Percentiles rank a stretch among this genome's conserved stretches.
phyloP scores from a whole-genome alignment of 2,113 vertebrate genomes.

The Trematocara stigmaticum region DNA sequence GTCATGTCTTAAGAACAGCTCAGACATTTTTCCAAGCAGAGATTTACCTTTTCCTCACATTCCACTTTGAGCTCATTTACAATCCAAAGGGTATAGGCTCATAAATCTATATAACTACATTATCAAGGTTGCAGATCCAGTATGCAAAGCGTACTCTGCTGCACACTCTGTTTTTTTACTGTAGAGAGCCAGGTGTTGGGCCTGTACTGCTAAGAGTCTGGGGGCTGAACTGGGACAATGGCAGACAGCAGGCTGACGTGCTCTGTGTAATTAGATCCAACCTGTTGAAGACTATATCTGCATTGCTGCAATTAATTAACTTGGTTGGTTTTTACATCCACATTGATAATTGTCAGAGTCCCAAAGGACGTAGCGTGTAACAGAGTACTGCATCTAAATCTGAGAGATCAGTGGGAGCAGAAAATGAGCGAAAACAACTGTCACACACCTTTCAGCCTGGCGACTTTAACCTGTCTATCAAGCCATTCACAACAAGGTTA shows the following conservation, averaged over 20 bases:
- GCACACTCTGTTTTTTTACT: background rate
- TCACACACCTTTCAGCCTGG: background rate
- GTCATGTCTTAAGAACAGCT: background rate
- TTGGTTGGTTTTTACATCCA: background rate
- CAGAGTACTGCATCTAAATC: background rate
- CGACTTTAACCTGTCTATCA: background rate
- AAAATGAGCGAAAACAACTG: background rate
- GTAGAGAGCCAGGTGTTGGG: slow-evolving; percentile 32
- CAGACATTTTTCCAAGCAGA: background rate
- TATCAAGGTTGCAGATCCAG: background rate
- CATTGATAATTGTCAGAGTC: background rate
- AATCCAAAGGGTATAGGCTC: background rate
- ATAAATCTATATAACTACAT: background rate
- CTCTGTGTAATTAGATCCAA: slow-evolving; percentile 41
- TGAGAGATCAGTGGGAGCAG: background rate
- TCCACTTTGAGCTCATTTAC: background rate
- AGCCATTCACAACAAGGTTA: slow-evolving; percentile 14
- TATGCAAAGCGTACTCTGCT: background rate
- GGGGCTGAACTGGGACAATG: slow-evolving; percentile 29
- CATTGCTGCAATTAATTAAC: slow-evolving; percentile 16
- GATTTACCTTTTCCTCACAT: background rate
- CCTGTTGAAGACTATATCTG: background rate
- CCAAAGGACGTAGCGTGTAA: background rate
- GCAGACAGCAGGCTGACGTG: slow-evolving; percentile 50
- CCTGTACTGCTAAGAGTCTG: slow-evolving; percentile 3